Conservation (phyloP, 2,797 vertebrate genomes). For the Malurus splendens region DNA sequence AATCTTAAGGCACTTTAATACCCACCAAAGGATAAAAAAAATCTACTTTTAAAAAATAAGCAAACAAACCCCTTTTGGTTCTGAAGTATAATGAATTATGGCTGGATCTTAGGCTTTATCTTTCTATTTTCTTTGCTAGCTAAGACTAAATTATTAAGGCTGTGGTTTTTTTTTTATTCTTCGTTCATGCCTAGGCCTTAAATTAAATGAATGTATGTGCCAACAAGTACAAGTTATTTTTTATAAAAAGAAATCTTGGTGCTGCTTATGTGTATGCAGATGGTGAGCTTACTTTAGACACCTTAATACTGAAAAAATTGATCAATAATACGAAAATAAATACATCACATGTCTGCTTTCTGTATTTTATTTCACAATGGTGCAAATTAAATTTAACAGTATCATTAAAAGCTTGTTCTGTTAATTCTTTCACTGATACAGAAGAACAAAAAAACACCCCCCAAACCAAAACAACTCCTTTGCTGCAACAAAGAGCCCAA, state of each 20-base stretch:
- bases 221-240: not conserved
- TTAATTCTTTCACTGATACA: constrained; percentile 16
- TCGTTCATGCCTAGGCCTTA: not conserved
- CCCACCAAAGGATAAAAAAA: not conserved
- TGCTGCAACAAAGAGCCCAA: not conserved
- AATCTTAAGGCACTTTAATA: not conserved
- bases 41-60: not conserved
- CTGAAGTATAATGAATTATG: not conserved
- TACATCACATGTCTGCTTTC: not conserved
- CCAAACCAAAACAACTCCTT: not conserved
- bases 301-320: not conserved
- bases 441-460: not conserved
- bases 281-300: not conserved
- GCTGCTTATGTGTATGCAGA: not conserved
- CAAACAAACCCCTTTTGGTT: not conserved
- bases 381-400: not conserved
- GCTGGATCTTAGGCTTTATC: not conserved
- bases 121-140: not conserved
- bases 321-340: not conserved
- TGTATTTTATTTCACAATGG: constrained; percentile 31
- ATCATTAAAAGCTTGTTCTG: constrained; percentile 34
- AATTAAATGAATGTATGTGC: not conserved
- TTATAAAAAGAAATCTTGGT: not conserved
- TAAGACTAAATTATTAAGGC: not conserved
- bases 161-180: not conserved